A percentile compares a stretch with the other conserved stretches of the same genome.
phyloP scores from a whole-genome alignment of 2,888 invertebrate species.

The Elmis aenea region DNA sequence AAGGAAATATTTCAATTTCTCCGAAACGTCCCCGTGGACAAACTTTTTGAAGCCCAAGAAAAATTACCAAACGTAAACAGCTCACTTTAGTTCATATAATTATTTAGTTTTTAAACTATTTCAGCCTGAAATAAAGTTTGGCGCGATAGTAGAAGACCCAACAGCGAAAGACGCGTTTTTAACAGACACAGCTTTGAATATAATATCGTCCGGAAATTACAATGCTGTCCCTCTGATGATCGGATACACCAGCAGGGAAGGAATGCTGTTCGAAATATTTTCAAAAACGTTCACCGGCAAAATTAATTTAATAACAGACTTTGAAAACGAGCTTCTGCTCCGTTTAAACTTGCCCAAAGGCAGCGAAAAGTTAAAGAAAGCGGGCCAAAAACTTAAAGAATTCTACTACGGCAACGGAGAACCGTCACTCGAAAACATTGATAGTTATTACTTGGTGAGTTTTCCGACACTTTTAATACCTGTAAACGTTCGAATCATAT shows the following conservation, averaged over 20 bases:
- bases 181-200: slow-evolving; percentile 24
- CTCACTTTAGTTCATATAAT: not conserved
- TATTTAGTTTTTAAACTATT: slow-evolving; percentile 1
- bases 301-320: slow-evolving; percentile 14
- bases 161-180: slow-evolving; percentile 24
- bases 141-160: slow-evolving; percentile 25
- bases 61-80: slow-evolving; percentile 17
- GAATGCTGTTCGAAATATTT: slow-evolving; percentile 24
- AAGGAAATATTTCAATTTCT: slow-evolving; percentile 41
- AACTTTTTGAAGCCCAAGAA: slow-evolving; percentile 14
- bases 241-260: slow-evolving; percentile 31
- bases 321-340: slow-evolving; percentile 23
- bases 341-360: slow-evolving; percentile 16
- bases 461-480: not conserved
- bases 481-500: no score
- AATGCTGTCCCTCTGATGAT: slow-evolving; percentile 31
- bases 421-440: slow-evolving; percentile 13
- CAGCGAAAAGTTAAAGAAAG: slow-evolving; percentile 14
- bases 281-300: slow-evolving; percentile 14
- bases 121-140: slow-evolving; percentile 14
- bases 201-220: slow-evolving; percentile 26
- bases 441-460: slow-evolving; percentile 5
- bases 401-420: slow-evolving; percentile 22
- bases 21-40: slow-evolving; percentile 15
- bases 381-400: slow-evolving; percentile 20